Percentiles rank a stretch among this genome's conserved stretches.
These are phyloP conservation scores for Macrotus californicus DNA, from an alignment of 2,113 vertebrate genomes.

Conservation along the genomic window DNA sequence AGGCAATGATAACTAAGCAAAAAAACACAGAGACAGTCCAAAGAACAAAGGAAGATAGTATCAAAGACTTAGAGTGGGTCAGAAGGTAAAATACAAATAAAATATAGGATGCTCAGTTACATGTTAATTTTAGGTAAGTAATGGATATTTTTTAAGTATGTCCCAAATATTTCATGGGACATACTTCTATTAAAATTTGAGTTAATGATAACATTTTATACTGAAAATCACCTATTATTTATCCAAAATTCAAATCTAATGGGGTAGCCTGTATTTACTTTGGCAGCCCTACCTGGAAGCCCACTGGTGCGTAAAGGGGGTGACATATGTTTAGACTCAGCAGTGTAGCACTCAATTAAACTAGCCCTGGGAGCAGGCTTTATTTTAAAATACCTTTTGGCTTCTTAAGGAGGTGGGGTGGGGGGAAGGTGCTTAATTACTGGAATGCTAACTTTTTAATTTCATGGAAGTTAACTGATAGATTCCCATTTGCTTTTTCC, in stretches of 20 bases:
- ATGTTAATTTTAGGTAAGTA: slow-evolving; percentile 15
- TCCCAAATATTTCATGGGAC: not conserved
- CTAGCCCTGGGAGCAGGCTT: not conserved
- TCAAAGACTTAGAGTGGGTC: not conserved
- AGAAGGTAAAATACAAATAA: not conserved
- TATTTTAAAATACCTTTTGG: not conserved
- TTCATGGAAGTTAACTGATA: not conserved
- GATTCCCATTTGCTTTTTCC: not conserved
- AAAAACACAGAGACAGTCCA: not conserved
- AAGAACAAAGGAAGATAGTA: not conserved
- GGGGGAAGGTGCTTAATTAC: not conserved
- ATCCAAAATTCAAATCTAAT: not conserved
- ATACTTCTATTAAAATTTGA: not conserved
- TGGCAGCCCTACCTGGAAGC: not conserved
- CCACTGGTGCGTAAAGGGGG: not conserved
- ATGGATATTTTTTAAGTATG: not conserved
- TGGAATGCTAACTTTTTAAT: not conserved
- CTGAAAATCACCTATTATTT: not conserved
- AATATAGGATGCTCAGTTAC: not conserved
- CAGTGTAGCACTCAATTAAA: not conserved
- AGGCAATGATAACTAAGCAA: not conserved
- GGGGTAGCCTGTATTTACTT: not conserved
- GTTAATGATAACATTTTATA: not conserved
- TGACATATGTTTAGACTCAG: not conserved
- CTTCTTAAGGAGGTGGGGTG: not conserved